Conservation (phyloP, 2,113 vertebrate genomes). For the zebrafish (Danio rerio) region DNA sequence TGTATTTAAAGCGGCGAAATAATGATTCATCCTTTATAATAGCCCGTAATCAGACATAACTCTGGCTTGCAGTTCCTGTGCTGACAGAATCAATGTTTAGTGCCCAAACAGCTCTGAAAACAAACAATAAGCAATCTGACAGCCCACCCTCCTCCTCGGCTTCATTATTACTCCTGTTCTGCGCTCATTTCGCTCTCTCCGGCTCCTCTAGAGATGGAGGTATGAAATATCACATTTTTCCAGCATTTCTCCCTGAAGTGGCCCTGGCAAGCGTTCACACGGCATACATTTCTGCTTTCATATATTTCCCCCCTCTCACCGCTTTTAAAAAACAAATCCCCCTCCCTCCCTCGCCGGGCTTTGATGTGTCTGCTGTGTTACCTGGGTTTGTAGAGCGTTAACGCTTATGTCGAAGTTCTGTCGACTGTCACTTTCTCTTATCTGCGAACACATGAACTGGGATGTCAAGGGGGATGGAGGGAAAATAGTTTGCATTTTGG, state of each 20-base stretch:
- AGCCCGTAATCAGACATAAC: constrained; percentile 45
- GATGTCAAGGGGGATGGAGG: not conserved
- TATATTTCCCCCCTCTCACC: constrained; percentile 61
- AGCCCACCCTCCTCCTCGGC: constrained; percentile 61
- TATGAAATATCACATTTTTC: constrained; percentile 83
- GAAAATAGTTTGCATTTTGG: not conserved
- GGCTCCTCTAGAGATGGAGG: constrained; percentile 78
- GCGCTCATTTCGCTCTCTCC: constrained; percentile 62
- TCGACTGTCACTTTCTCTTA: constrained; percentile 64
- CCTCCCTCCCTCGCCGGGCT: constrained; percentile 64
- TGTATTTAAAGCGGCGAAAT: not conserved
- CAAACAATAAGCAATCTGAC: constrained; percentile 59
- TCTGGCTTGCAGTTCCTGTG: constrained; percentile 63
- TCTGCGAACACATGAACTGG: constrained; percentile 5
- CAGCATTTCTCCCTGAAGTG: constrained; percentile 81
- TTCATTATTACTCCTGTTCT: constrained; percentile 69
- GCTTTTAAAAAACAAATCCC: constrained; percentile 74
- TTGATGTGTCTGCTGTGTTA: constrained; percentile 79
- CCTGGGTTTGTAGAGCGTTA: constrained; percentile 78
- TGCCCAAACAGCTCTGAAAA: constrained; percentile 42
- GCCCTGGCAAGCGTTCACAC: constrained; percentile 78
- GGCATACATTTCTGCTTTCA: constrained; percentile 75
- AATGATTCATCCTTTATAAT: constrained; percentile 44
- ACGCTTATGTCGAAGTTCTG: constrained; percentile 67
- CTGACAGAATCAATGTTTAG: constrained; percentile 57